Evolutionary conservation across 1,140 invertebrate species (phyloP).

Genomic region (Episyrphus balteatus): DNA sequence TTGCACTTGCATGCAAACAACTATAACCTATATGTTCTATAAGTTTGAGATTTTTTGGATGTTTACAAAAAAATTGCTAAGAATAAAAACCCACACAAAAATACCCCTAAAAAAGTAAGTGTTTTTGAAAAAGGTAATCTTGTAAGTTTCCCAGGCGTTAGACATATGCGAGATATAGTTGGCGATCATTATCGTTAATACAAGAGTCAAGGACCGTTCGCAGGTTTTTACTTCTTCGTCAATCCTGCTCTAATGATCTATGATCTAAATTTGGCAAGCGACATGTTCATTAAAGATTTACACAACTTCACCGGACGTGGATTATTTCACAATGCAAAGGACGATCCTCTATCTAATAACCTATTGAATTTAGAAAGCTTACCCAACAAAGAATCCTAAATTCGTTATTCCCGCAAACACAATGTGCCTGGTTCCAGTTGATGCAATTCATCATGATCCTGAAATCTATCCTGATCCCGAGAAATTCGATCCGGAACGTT

Average conservation of each 20-base stretch:
- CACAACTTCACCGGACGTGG: slow-evolving; percentile 41
- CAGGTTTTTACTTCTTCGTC: slow-evolving; percentile 20
- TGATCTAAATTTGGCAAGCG: slow-evolving; percentile 36
- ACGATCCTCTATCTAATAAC: slow-evolving; percentile 41
- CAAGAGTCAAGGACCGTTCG: slow-evolving; percentile 10
- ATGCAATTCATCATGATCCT: slow-evolving; percentile 51
- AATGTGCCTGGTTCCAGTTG: slow-evolving; percentile 37
- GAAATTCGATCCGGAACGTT: slow-evolving; percentile 55
- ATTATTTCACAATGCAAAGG: slow-evolving; percentile 35
- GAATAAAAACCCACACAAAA: too few relatives aligned
- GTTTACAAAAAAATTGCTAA: too few relatives aligned
- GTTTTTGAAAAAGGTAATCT: slow-evolving; percentile 29
- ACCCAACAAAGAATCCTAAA: slow-evolving; percentile 15
- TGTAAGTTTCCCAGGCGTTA: slow-evolving; percentile 13
- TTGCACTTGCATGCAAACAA: too few relatives aligned
- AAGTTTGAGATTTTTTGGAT: too few relatives aligned
- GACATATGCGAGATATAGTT: slow-evolving; percentile 24
- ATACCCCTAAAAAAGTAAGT: too few relatives aligned
- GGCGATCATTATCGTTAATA: slow-evolving; percentile 16
- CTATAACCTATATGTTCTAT: too few relatives aligned
- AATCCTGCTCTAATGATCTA: slow-evolving; percentile 19
- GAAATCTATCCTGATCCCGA: slow-evolving; percentile 53
- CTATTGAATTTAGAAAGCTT: slow-evolving; percentile 41
- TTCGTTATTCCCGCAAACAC: slow-evolving; percentile 35
- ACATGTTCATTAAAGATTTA: slow-evolving; percentile 46